Evolutionary conservation across 2,888 invertebrate species (phyloP).

Genomic region (Noctuana brunneofusca): DNA sequence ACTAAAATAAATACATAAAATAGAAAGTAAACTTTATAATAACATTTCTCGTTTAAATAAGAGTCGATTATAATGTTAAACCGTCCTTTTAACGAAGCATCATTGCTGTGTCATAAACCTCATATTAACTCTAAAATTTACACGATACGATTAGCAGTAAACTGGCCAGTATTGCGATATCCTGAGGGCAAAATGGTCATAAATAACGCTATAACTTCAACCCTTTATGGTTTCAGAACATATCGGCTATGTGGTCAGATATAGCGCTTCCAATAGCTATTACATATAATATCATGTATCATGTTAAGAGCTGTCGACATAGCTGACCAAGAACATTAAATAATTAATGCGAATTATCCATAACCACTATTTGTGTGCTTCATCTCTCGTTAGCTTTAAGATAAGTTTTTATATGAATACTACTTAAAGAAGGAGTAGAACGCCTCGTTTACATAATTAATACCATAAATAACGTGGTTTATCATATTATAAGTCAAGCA

Average conservation of each 20-base stretch:
- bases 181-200: conserved; percentile 1
- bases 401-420: too few species aligned
- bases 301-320: background rate
- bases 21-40: background rate
- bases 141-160: conserved; percentile 10
- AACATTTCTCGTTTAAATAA: background rate
- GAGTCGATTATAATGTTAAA: background rate
- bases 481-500: too few species aligned
- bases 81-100: background rate
- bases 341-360: background rate
- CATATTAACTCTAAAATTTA: background rate
- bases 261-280: background rate
- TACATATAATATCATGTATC: background rate
- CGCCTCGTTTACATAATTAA: too few species aligned
- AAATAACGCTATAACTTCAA: background rate
- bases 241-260: background rate
- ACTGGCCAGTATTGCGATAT: background rate
- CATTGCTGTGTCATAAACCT: background rate
- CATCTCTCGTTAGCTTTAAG: too few species aligned
- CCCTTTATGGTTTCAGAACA: background rate
- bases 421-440: too few species aligned
- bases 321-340: background rate
- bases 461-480: too few species aligned
- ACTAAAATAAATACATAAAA: background rate
- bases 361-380: background rate